A percentile compares a stretch with the other conserved stretches of the same genome.
Evolutionary conservation across 2,113 vertebrate species (phyloP).

Genomic region (Hippocampus mohnikei): DNA sequence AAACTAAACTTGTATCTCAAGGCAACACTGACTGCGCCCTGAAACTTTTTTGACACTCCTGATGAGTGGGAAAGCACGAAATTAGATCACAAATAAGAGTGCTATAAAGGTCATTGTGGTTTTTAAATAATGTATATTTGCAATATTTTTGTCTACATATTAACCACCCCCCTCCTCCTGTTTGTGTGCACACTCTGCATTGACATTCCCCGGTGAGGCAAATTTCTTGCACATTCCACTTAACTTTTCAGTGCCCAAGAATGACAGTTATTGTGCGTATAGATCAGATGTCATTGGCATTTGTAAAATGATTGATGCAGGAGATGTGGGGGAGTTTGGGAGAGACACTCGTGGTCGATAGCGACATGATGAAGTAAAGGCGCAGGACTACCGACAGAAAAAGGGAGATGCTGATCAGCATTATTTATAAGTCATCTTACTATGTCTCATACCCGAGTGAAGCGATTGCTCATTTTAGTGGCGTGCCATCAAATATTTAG

Average conservation of each 20-base stretch:
- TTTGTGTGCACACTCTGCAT: not conserved
- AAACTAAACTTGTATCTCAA: too few relatives aligned
- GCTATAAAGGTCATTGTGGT: not conserved
- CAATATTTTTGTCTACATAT: not conserved
- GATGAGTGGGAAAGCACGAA: not conserved
- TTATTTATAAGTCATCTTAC: slow-evolving; percentile 48
- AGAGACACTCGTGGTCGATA: not conserved
- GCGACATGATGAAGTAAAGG: slow-evolving; percentile 16
- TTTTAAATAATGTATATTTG: not conserved
- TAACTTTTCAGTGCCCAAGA: slow-evolving; percentile 2
- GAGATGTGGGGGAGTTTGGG: not conserved
- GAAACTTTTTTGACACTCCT: too few relatives aligned
- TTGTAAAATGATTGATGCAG: slow-evolving; percentile 9
- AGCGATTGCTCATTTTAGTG: slow-evolving; percentile 48
- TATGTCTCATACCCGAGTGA: slow-evolving; percentile 33
- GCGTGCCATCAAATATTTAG: slow-evolving; percentile 52
- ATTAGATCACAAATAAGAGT: not conserved
- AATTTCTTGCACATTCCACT: slow-evolving; percentile 22
- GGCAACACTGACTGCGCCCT: too few relatives aligned
- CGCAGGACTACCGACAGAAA: slow-evolving; percentile 15
- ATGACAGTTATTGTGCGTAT: slow-evolving; percentile 35
- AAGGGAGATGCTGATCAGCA: slow-evolving; percentile 29
- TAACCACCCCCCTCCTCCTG: not conserved
- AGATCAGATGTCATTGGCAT: slow-evolving; percentile 13
- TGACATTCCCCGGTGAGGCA: slow-evolving; percentile 8